phyloP scores from a whole-genome alignment of 2,888 invertebrate genomes.

The Apamea epomidion region DNA sequence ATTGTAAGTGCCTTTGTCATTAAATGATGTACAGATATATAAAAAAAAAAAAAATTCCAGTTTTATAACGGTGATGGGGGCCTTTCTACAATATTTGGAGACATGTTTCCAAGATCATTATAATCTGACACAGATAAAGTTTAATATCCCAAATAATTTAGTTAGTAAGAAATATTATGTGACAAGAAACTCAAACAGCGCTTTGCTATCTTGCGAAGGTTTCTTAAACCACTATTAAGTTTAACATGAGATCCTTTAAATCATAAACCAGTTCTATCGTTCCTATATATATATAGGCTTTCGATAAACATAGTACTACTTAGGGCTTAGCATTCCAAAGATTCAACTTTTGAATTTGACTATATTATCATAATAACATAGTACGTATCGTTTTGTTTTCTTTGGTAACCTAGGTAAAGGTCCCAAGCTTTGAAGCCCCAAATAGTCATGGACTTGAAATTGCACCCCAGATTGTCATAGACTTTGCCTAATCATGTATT shows the following conservation, averaged over 20 bases:
- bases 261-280: slow-evolving; percentile 31
- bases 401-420: not conserved
- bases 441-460: not conserved
- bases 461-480: no score
- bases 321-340: not conserved
- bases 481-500: not conserved
- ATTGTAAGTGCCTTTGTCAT: not conserved
- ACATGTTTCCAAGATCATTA: not conserved
- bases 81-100: not conserved
- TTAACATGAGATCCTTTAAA: slow-evolving; percentile 20
- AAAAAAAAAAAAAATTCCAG: not conserved
- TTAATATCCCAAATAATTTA: slow-evolving; percentile 14
- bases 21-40: no score
- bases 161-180: slow-evolving; percentile 11
- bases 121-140: slow-evolving; percentile 23
- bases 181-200: slow-evolving; percentile 35
- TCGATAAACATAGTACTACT: slow-evolving; percentile 17
- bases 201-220: slow-evolving; percentile 24
- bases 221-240: slow-evolving; percentile 21
- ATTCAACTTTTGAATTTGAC: not conserved
- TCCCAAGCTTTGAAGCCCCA: not conserved
- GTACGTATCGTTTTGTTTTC: not conserved
- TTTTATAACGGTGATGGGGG: not conserved
- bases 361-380: not conserved
- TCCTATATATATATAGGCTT: not conserved